Conservation (phyloP, 2,797 vertebrate genomes). For the Schizopygopsis pylzovi region DNA sequence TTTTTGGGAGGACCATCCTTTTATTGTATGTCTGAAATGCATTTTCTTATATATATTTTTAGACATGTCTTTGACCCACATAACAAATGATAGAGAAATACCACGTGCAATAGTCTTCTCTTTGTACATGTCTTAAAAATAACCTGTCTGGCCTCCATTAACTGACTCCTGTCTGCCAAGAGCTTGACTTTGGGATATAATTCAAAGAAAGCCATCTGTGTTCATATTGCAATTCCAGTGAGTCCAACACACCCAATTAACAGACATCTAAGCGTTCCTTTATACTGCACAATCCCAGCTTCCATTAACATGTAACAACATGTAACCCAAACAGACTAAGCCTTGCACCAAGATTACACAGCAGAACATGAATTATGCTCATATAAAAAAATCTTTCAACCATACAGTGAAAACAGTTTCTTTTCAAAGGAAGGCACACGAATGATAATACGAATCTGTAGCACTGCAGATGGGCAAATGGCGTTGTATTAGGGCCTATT, state of each 20-base stretch:
- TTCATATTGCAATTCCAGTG: constrained; percentile 34
- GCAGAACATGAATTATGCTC: constrained; percentile 34
- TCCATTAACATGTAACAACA: constrained; percentile 37
- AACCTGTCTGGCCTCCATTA: constrained; percentile 27
- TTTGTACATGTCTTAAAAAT: background rate
- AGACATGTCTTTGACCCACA: background rate
- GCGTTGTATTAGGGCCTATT: constrained; percentile 32
- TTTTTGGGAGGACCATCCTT: background rate
- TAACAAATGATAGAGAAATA: background rate
- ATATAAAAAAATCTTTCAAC: constrained; percentile 11
- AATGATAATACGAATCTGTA: constrained; percentile 15
- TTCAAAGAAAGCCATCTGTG: constrained; percentile 35
- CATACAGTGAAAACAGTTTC: constrained; percentile 11
- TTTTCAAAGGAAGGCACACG: constrained; percentile 26
- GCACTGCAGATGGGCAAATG: constrained; percentile 42
- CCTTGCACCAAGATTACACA: constrained; percentile 17
- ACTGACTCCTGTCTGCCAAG: constrained; percentile 13
- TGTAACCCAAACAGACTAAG: constrained; percentile 20
- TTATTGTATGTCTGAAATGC: background rate
- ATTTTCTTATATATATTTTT: background rate
- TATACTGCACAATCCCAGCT: constrained; percentile 34
- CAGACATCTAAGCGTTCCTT: constrained; percentile 29
- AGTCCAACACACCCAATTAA: constrained; percentile 50
- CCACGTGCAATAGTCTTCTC: background rate
- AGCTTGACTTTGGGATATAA: constrained; percentile 15